Conservation (phyloP, 2,797 vertebrate species). For the Sarcoramphus papa region DNA sequence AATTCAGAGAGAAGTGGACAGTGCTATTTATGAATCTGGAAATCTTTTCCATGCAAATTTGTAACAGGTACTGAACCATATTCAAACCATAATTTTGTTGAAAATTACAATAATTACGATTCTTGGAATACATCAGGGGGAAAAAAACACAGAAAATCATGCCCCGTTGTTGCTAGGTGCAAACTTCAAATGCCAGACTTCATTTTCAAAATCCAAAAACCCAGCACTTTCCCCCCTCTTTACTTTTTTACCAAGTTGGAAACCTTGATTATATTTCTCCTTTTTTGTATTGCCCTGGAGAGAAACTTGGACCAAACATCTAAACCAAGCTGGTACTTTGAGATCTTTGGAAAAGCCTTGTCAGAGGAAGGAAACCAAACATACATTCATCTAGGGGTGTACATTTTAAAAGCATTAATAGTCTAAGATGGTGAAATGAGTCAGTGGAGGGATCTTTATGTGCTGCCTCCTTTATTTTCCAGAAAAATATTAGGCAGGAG, state of each 20-base stretch:
- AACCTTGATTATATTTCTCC: background rate
- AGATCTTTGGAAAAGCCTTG: background rate
- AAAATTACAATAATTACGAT: conserved; percentile 20
- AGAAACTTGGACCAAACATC: background rate
- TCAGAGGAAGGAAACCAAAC: background rate
- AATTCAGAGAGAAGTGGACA: background rate
- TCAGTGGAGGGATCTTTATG: background rate
- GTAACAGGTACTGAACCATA: background rate
- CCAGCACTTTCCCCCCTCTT: background rate
- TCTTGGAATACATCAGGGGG: background rate
- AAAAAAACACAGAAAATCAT: background rate
- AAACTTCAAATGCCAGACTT: background rate
- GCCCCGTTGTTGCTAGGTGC: background rate
- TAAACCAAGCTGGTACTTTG: background rate
- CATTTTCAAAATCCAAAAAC: background rate
- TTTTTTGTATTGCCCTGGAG: background rate
- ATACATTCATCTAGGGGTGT: background rate
- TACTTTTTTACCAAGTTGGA: background rate
- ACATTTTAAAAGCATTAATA: background rate
- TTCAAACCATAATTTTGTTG: background rate
- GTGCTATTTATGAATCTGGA: background rate
- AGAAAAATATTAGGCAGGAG: background rate
- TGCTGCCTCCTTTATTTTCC: background rate
- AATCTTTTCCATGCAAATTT: background rate
- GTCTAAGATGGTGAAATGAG: background rate